These are phyloP conservation scores for Cyprinodon variegatus DNA, from an alignment of 2,113 vertebrate genomes.

Conservation along the genomic window DNA sequence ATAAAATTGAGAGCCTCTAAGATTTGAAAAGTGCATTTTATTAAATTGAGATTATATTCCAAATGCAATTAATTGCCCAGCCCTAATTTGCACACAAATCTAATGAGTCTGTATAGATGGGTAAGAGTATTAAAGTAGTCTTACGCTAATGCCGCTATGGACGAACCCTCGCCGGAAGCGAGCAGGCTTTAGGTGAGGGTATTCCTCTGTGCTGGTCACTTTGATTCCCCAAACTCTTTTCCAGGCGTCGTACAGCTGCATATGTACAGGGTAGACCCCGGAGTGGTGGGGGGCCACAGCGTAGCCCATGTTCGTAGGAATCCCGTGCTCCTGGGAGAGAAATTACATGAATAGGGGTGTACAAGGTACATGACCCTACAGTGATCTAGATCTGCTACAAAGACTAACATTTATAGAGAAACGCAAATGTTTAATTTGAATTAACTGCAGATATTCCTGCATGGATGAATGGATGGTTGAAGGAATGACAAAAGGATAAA, in stretches of 20 bases:
- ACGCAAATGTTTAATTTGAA: no score
- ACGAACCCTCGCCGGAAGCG: conserved; percentile 94
- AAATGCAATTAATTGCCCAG: no score
- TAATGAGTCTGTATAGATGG: conserved; percentile 40
- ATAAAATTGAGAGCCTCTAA: background rate
- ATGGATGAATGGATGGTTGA: background rate
- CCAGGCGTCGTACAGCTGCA: conserved; percentile 97
- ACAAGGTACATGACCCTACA: background rate
- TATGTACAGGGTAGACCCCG: conserved; percentile 92
- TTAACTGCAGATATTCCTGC: background rate
- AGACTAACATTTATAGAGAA: background rate
- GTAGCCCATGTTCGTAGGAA: conserved; percentile 96
- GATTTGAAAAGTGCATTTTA: no score
- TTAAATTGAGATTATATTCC: no score
- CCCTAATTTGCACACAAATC: no score
- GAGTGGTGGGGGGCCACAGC: conserved; percentile 98
- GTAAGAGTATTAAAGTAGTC: background rate
- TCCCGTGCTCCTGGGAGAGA: conserved; percentile 88
- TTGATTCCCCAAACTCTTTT: conserved; percentile 95
- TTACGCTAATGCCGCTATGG: conserved; percentile 93
- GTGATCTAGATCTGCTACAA: background rate
- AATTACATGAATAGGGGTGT: background rate
- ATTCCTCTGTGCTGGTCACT: conserved; percentile 97
- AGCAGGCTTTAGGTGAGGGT: conserved; percentile 95
- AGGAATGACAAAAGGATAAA: background rate